Percentiles rank a stretch among this genome's conserved stretches.
These are phyloP conservation scores for Gila orcuttii DNA, from an alignment of 2,113 vertebrate genomes.

Conservation along the genomic window DNA sequence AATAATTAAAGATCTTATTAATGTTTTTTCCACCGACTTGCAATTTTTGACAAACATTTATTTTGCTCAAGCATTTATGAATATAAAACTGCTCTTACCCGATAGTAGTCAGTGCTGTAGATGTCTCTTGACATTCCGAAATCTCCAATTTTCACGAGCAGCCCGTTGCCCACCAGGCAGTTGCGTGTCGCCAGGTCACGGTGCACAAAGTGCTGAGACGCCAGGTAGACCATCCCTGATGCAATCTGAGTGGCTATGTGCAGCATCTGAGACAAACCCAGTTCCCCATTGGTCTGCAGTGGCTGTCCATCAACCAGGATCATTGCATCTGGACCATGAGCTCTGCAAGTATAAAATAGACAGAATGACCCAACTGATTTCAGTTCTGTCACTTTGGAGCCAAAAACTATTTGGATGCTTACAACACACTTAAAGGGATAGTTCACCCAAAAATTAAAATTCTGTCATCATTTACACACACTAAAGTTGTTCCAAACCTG, in stretches of 20 bases:
- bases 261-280: conserved; percentile 95
- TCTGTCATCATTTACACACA: no score
- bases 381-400: not conserved
- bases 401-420: not conserved
- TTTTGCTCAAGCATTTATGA: not conserved
- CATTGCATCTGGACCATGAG: conserved; percentile 94
- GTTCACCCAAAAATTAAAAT: no score
- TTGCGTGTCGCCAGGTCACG: conserved; percentile 96
- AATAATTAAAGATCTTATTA: no score
- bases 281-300: conserved; percentile 89
- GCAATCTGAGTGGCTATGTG: conserved; percentile 97
- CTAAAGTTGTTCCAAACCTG: no score
- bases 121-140: conserved; percentile 99
- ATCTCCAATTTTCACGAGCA: conserved; percentile 97
- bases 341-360: conserved; percentile 73
- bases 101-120: conserved; percentile 98
- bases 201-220: conserved; percentile 97
- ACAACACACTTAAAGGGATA: not conserved
- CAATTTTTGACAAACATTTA: not conserved
- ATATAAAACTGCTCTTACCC: conserved; percentile 79
- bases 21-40: not conserved
- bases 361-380: not conserved
- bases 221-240: conserved; percentile 95
- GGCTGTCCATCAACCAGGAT: conserved; percentile 97
- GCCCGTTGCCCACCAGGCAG: conserved; percentile 93